Evolutionary conservation across 1,140 invertebrate genomes (phyloP).

Genomic region (Monochamus saltuarius): DNA sequence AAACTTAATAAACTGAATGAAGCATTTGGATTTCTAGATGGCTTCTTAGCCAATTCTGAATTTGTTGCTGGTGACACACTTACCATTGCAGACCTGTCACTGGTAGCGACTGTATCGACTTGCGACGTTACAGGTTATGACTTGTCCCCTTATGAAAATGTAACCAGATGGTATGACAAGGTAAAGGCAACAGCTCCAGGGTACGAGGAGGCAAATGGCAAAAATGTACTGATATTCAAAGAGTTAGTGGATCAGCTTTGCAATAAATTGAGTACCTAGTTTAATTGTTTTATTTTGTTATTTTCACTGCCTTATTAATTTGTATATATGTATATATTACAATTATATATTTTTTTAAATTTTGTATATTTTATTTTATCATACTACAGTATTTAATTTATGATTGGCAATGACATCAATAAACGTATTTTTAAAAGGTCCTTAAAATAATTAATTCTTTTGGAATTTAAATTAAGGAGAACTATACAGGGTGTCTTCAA

Average conservation of each 20-base stretch:
- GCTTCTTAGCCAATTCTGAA: constrained; percentile 64
- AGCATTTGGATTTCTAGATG: constrained; percentile 66
- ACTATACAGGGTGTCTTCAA: no score
- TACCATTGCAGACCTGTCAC: constrained; percentile 71
- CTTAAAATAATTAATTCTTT: no score
- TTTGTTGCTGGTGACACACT: constrained; percentile 68
- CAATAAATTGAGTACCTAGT: constrained; percentile 37
- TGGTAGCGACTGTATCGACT: constrained; percentile 64
- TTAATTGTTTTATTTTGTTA: no score
- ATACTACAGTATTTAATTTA: no score
- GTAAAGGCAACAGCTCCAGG: constrained; percentile 68
- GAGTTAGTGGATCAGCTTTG: constrained; percentile 41
- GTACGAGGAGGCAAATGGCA: constrained; percentile 71
- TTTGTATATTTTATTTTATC: no score
- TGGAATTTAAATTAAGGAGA: no score
- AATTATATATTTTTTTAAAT: no score
- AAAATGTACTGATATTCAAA: constrained; percentile 52
- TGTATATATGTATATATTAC: no score
- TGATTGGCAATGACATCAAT: no score
- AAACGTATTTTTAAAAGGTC: no score
- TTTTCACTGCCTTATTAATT: no score
- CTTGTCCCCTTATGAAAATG: constrained; percentile 66
- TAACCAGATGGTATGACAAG: constrained; percentile 67
- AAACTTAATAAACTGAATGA: constrained; percentile 65
- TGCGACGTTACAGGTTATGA: constrained; percentile 67